Percentiles rank a stretch among this genome's conserved stretches.
phyloP scores from a whole-genome alignment of 2,888 invertebrate species.

The Tachina lurida region DNA sequence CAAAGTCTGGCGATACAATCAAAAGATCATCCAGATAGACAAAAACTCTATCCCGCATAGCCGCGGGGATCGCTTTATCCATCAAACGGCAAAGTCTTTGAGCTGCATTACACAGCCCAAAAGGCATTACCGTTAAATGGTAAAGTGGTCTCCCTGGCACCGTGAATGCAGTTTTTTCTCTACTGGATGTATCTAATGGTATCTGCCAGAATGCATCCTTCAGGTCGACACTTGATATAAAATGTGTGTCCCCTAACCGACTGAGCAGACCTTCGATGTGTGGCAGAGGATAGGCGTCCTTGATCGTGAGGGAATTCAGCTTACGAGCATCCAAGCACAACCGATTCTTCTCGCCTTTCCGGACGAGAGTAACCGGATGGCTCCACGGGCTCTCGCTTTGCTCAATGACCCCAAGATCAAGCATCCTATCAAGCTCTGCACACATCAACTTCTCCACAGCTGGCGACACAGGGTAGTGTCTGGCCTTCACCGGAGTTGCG shows the following conservation, averaged over 20 bases:
- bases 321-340: neutral
- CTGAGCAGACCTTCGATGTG: too few species aligned
- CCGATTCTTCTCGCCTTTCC: neutral
- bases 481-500: neutral
- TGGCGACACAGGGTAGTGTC: neutral
- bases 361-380: neutral
- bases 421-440: neutral
- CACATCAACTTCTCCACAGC: slow-evolving; percentile 2
- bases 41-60: slow-evolving; percentile 31
- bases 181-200: too few species aligned
- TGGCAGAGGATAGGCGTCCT: too few species aligned
- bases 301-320: too few species aligned
- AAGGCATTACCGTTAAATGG: too few species aligned
- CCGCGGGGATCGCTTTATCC: neutral
- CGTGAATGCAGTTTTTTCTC: too few species aligned
- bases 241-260: too few species aligned
- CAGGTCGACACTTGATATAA: too few species aligned
- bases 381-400: neutral
- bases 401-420: slow-evolving; percentile 1
- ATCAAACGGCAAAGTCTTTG: too few species aligned
- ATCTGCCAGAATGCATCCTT: too few species aligned
- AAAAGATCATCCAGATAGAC: slow-evolving; percentile 46
- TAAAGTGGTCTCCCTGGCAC: too few species aligned
- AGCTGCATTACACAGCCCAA: neutral
- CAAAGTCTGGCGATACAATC: slow-evolving; percentile 32